phyloP scores from a whole-genome alignment of 1,140 invertebrate genomes.

The Drosophila melanica region DNA sequence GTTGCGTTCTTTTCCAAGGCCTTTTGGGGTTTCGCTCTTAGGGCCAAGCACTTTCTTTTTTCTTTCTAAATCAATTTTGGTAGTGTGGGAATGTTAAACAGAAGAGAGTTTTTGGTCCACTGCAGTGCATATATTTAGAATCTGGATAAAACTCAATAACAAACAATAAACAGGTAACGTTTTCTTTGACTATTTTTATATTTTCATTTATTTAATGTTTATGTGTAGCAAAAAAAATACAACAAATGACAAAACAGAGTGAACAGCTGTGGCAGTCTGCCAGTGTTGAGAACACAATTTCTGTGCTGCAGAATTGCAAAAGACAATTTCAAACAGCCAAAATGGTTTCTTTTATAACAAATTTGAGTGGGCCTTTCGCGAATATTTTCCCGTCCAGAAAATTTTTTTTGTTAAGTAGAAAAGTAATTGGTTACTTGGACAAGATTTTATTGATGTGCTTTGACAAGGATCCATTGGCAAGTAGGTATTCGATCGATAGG shows the following conservation, averaged over 20 bases:
- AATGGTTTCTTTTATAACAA: background rate
- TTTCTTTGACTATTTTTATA: slow-evolving; percentile 53
- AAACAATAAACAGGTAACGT: slow-evolving; percentile 49
- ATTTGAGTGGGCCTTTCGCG: background rate
- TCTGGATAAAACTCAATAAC: slow-evolving; percentile 43
- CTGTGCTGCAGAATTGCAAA: slow-evolving; percentile 27
- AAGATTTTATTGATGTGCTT: background rate
- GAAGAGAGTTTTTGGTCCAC: slow-evolving; percentile 24
- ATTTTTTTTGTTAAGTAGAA: background rate
- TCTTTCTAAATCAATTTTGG: slow-evolving; percentile 61
- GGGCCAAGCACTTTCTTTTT: slow-evolving; percentile 66
- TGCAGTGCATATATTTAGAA: slow-evolving; percentile 44
- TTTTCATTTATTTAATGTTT: slow-evolving; percentile 55
- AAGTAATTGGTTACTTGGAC: background rate
- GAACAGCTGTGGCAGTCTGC: slow-evolving; percentile 44
- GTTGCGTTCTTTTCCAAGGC: slow-evolving; percentile 61
- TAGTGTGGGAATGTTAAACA: slow-evolving; percentile 37
- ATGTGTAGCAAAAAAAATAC: slow-evolving; percentile 45
- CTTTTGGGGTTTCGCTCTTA: slow-evolving; percentile 35
- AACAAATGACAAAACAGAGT: slow-evolving; percentile 46
- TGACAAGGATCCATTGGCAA: background rate
- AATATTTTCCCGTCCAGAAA: background rate
- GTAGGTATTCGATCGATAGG: too few relatives aligned
- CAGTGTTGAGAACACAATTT: slow-evolving; percentile 21
- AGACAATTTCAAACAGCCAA: background rate